Base-by-base conservation (phyloP, 2,888 invertebrate species). In the Perithous albicinctus region DNA sequence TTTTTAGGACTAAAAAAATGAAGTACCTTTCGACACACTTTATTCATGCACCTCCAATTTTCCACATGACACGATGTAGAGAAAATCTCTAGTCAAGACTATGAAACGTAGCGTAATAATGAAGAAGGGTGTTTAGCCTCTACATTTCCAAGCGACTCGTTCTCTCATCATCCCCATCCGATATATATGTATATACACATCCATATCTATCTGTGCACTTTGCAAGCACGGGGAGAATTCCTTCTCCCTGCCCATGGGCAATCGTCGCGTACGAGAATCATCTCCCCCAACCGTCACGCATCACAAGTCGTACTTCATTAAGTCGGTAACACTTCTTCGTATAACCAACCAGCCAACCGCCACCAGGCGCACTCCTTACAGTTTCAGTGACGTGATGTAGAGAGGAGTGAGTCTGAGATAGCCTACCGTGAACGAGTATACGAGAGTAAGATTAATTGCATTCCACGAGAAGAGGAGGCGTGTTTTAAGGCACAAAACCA, bases 371-470 rank as follows among this genome's bases (percentile, higher is more conserved):
- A 56, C 67, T 76, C 59, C 74, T 54, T 38, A 64, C 66, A 74
- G 74, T 66, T 41, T 64, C 66, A 41, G 67, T 48, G 76, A 29
- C 51, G 84, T 82, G 54, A n/a, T n/a, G n/a, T n/a, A 75, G 61
- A 56, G 75, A 79, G 73, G 18, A 20, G 35, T 80, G 64, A 2
- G 81, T 61, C 80, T 81, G 84, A 70, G 43, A 67, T 18, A 48
- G 43, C 12, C 38, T 23, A 63, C 41, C 80, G 82, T 77, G 86
- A 87, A 86, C 86, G 87, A 88, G 87, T 87, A 87, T 86, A n/a
- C n/a, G 88, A 88, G 87, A 86, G 89, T 90, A 90, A 92, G 92
- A 92, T 92, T 92, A 92, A 92, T 92, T 92, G 90, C 91, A 92
- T 92, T 92, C 91, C 90, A 86, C 81, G 86, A 83, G 88, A 88